Evolutionary conservation across 2,797 vertebrate genomes (phyloP).

Genomic region (Peromyscus attwateri): DNA sequence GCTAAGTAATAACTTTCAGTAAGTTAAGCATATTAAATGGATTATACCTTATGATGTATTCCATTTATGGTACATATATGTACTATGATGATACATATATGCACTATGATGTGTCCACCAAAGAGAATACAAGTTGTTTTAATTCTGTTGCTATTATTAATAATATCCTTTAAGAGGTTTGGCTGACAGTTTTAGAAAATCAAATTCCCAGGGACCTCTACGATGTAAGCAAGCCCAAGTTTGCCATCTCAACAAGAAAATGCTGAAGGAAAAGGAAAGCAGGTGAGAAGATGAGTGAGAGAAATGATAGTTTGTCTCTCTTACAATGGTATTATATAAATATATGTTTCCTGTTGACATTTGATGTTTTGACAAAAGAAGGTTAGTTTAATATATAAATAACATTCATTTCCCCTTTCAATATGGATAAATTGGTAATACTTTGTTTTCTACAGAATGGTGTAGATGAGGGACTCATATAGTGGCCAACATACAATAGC

Average conservation of each 20-base stretch:
- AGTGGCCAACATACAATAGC: background rate
- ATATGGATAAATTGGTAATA: background rate
- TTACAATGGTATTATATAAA: background rate
- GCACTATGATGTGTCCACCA: background rate
- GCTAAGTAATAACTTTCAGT: background rate
- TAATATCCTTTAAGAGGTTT: background rate
- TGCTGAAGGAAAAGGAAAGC: accelerated
- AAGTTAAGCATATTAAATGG: background rate
- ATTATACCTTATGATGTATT: background rate
- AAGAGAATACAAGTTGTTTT: background rate
- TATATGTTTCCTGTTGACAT: background rate
- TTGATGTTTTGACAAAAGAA: constrained; percentile 2
- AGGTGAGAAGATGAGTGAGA: background rate
- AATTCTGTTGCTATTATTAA: background rate
- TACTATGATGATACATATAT: too few relatives aligned
- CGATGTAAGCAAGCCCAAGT: background rate
- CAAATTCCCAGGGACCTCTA: background rate
- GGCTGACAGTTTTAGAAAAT: background rate
- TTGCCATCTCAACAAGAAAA: background rate
- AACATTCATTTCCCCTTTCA: background rate
- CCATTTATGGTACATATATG: background rate
- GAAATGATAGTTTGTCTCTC: too few relatives aligned
- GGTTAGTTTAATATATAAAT: background rate
- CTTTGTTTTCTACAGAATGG: background rate
- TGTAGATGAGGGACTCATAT: background rate